Conservation (phyloP, 2,113 vertebrate species). For the Okapia johnstoni region DNA sequence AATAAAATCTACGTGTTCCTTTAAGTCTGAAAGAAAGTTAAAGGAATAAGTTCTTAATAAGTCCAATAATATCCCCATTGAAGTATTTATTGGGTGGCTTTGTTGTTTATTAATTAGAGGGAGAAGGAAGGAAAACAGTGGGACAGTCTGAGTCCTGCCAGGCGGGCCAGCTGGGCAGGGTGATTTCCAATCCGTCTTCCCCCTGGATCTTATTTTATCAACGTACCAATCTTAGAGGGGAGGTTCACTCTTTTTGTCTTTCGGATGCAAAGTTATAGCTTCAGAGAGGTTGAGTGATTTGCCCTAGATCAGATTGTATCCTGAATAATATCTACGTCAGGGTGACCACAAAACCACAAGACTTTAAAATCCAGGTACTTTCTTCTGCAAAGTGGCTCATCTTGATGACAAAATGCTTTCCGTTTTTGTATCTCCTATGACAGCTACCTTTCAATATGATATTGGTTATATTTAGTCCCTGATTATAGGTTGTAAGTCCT, state of each 20-base stretch:
- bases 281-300: neutral
- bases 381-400: neutral
- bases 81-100: neutral
- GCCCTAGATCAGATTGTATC: neutral
- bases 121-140: neutral
- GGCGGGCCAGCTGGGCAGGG: accelerated
- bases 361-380: neutral
- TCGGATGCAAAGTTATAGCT: neutral
- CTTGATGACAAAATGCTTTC: neutral
- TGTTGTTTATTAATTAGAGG: neutral
- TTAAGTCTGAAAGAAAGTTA: neutral
- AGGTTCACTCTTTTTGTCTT: neutral
- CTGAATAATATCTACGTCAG: neutral
- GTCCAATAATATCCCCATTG: neutral
- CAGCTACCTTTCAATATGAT: neutral
- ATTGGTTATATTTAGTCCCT: neutral
- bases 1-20: neutral
- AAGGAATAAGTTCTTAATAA: neutral
- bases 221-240: neutral
- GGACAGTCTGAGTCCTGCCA: neutral
- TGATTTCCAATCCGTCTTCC: neutral
- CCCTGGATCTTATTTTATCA: neutral
- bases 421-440: neutral
- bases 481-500: neutral
- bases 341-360: neutral